phyloP scores from a whole-genome alignment of 35 echinoderm and acorn worm genomes.

The Heliocidaris tuberculata region DNA sequence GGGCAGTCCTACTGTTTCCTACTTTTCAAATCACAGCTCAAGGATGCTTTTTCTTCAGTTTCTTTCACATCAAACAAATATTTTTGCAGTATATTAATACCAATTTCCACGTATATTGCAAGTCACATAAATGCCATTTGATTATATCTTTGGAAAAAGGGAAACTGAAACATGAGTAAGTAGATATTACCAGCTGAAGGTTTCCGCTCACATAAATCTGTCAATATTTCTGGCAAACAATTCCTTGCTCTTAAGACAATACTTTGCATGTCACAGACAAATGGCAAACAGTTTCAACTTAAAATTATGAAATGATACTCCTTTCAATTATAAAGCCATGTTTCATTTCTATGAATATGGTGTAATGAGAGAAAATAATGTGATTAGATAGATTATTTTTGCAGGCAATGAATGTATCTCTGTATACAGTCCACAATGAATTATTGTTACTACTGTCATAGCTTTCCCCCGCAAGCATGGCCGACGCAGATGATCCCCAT shows the following conservation, averaged over 20 bases:
- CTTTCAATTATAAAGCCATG: neutral
- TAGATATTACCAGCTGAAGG: neutral
- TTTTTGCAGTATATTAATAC: neutral
- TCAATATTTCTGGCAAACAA: neutral
- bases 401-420: neutral
- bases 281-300: neutral
- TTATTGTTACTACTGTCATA: neutral
- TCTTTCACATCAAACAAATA: neutral
- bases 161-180: neutral
- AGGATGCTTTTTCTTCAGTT: neutral
- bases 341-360: neutral
- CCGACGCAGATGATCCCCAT: neutral
- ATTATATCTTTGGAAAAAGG: neutral
- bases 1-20: neutral
- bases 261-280: neutral
- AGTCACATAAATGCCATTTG: neutral
- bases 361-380: neutral
- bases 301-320: neutral
- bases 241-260: neutral
- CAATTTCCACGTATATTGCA: neutral
- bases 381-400: neutral
- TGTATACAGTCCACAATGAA: neutral
- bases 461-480: neutral
- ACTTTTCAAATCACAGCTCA: neutral
- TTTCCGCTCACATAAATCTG: neutral